A percentile compares a stretch with the other conserved stretches of the same genome.
These are phyloP conservation scores for Heliconius sara DNA, from an alignment of 2,888 invertebrate species.

Conservation along the genomic window DNA sequence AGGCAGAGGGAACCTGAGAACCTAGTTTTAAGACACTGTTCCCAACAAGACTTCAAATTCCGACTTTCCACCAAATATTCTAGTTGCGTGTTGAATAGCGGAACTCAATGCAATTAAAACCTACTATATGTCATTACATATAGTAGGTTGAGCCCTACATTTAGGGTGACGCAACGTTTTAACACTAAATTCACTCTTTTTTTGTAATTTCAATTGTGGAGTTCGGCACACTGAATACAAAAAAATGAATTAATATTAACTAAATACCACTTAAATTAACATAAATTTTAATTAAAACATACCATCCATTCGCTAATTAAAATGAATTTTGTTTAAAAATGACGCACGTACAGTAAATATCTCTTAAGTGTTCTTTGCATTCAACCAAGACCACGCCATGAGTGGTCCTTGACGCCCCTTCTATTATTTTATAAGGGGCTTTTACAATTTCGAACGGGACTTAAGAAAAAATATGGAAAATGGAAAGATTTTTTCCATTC, in stretches of 20 bases:
- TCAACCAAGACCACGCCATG: conserved; percentile 56
- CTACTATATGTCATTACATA: too few species aligned
- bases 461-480: conserved; percentile 58
- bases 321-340: conserved; percentile 55
- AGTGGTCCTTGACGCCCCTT: conserved; percentile 59
- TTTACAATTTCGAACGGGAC: conserved; percentile 60
- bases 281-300: conserved; percentile 5
- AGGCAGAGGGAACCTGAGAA: too few species aligned
- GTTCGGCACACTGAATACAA: neutral
- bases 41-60: too few species aligned
- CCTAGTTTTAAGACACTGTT: too few species aligned
- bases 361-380: conserved; percentile 61
- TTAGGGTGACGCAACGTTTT: too few species aligned
- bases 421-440: conserved; percentile 69
- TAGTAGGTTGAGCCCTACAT: too few species aligned
- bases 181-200: too few species aligned
- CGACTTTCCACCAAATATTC: too few species aligned
- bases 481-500: conserved; percentile 50
- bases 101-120: neutral
- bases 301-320: conserved; percentile 50
- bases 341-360: conserved; percentile 62
- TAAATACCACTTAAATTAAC: neutral
- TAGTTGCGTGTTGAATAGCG: neutral
- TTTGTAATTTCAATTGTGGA: too few species aligned
- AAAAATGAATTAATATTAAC: neutral